phyloP scores from a whole-genome alignment of 37 sponge, comb jelly and placozoan genomes.

The Axinella damicornis region DNA sequence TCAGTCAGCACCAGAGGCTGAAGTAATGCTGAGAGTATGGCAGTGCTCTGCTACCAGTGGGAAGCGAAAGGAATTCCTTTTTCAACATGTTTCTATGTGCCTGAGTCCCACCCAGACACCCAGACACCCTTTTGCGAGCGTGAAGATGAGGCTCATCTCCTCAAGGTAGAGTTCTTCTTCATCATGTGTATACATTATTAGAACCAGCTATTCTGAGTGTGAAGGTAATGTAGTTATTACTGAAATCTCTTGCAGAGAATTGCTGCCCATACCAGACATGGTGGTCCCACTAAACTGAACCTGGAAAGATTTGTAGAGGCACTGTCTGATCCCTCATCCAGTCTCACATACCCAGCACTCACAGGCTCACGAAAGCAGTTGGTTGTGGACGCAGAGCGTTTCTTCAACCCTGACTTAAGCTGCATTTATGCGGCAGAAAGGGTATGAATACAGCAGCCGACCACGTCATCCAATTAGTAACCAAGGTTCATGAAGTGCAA shows the following conservation, averaged over 20 bases:
- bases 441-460: constrained; percentile 24
- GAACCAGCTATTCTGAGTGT: no score
- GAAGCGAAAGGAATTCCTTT: constrained; percentile 23
- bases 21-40: no score
- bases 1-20: no score
- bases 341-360: constrained; percentile 29
- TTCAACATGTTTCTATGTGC: constrained; percentile 12
- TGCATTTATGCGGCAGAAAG: constrained; percentile 30
- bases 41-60: no score
- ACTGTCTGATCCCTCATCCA: constrained; percentile 13
- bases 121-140: no score
- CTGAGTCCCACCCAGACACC: background rate
- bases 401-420: constrained; percentile 6
- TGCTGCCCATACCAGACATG: background rate
- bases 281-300: constrained; percentile 3
- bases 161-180: no score
- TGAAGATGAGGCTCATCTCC: no score
- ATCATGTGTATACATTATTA: no score
- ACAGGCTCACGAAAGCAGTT: constrained; percentile 40
- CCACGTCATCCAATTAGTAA: no score
- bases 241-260: constrained; percentile 36
- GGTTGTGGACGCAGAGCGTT: constrained; percentile 13
- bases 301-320: constrained; percentile 29
- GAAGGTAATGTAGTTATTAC: no score
- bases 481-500: no score